phyloP scores from a whole-genome alignment of 2,797 vertebrate genomes.

The Myioborus melanocephalus region DNA sequence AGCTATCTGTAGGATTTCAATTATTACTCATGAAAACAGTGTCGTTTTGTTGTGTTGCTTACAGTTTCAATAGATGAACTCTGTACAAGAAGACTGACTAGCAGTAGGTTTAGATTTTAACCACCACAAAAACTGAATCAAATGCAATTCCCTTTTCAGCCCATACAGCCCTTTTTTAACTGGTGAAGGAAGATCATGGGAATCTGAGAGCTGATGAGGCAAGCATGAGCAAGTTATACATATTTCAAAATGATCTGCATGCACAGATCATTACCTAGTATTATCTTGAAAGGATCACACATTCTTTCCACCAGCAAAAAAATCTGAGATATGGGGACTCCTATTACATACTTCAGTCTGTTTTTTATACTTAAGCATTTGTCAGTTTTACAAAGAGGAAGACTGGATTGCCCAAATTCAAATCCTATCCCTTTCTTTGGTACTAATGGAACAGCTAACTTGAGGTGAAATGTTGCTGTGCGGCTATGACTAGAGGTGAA shows the following conservation, averaged over 20 bases:
- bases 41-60: neutral
- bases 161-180: neutral
- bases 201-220: neutral
- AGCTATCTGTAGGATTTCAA: neutral
- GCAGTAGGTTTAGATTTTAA: neutral
- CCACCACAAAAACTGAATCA: neutral
- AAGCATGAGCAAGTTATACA: neutral
- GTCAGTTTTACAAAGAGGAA: neutral
- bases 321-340: rapidly evolving
- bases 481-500: neutral
- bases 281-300: neutral
- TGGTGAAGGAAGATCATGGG: neutral
- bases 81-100: neutral
- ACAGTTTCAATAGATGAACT: neutral
- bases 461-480: neutral
- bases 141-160: neutral
- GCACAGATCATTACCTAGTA: neutral
- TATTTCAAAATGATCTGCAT: neutral
- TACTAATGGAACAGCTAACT: neutral
- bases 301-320: neutral
- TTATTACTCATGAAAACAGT: neutral
- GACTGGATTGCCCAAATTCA: neutral
- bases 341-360: neutral
- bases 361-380: neutral
- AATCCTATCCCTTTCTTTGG: neutral